Evolutionary conservation across 2,113 vertebrate species (phyloP).

Genomic region (Struthidea cinerea): DNA sequence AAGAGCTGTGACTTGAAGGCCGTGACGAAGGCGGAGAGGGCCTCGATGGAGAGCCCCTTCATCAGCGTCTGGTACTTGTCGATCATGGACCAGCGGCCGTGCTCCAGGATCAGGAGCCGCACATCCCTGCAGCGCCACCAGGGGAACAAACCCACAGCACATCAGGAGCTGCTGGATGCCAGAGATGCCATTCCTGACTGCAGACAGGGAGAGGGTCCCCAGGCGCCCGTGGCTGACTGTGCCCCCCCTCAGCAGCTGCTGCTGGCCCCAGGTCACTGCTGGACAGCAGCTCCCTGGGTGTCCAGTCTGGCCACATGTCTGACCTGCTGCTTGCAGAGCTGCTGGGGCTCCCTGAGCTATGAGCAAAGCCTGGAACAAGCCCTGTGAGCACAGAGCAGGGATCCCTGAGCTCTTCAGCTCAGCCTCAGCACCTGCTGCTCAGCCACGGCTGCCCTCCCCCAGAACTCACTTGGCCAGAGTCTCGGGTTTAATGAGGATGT

Average conservation of each 20-base stretch:
- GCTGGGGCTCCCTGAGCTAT: neutral
- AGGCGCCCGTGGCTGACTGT: neutral
- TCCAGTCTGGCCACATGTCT: rapidly evolving
- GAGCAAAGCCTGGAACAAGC: neutral
- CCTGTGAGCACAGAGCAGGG: neutral
- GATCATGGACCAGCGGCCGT: constrained; percentile 89
- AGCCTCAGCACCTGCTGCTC: neutral
- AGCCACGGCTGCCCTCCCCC: neutral
- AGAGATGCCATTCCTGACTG: neutral
- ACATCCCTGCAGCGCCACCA: constrained; percentile 76
- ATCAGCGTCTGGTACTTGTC: constrained; percentile 87
- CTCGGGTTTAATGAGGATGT: constrained; percentile 93
- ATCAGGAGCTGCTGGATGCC: rapidly evolving
- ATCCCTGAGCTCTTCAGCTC: neutral
- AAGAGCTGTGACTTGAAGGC: constrained; percentile 87
- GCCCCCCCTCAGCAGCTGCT: neutral
- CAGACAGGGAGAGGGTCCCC: neutral
- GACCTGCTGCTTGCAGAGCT: neutral
- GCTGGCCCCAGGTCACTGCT: neutral
- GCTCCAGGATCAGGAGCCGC: constrained; percentile 87
- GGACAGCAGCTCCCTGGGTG: neutral
- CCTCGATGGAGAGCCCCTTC: constrained; percentile 78
- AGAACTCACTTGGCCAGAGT: constrained; percentile 90
- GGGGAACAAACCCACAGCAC: neutral
- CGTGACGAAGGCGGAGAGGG: constrained; percentile 80